Evolutionary conservation across 2,888 invertebrate species (phyloP).

Genomic region (Agonopterix heracliana): DNA sequence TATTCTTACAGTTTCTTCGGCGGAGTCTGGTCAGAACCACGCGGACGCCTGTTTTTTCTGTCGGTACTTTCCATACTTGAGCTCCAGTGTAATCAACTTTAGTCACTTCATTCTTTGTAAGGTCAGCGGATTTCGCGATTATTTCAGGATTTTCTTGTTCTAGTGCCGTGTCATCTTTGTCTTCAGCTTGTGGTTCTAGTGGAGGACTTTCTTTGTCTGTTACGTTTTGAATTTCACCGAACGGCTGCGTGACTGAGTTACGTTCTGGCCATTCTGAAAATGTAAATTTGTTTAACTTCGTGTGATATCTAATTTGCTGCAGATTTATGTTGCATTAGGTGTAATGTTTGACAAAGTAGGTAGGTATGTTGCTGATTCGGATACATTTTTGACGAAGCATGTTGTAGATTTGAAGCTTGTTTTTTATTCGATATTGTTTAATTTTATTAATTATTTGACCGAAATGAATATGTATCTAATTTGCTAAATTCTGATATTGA

Average conservation of each 20-base stretch:
- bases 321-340: no score
- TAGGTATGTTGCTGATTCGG: no score
- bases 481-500: no score
- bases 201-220: constrained; percentile 8
- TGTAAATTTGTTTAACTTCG: neutral
- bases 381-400: no score
- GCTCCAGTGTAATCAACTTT: constrained; percentile 83
- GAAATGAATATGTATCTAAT: no score
- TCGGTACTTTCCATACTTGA: constrained; percentile 83
- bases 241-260: constrained; percentile 56
- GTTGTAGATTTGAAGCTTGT: no score
- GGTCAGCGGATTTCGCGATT: constrained; percentile 21
- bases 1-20: constrained; percentile 54
- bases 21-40: constrained; percentile 43
- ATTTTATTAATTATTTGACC: no score
- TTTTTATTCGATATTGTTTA: no score
- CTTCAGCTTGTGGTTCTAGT: constrained; percentile 19
- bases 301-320: no score
- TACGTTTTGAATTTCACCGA: constrained; percentile 16
- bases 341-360: no score
- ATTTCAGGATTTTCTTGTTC: constrained; percentile 11
- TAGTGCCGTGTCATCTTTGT: constrained; percentile 11
- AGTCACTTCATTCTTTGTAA: constrained; percentile 25
- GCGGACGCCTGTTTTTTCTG: constrained; percentile 63
- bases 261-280: constrained; percentile 39